A percentile compares a stretch with the other conserved stretches of the same genome.
Evolutionary conservation across 2,113 vertebrate species (phyloP).

Genomic region (Morphnarchus princeps): DNA sequence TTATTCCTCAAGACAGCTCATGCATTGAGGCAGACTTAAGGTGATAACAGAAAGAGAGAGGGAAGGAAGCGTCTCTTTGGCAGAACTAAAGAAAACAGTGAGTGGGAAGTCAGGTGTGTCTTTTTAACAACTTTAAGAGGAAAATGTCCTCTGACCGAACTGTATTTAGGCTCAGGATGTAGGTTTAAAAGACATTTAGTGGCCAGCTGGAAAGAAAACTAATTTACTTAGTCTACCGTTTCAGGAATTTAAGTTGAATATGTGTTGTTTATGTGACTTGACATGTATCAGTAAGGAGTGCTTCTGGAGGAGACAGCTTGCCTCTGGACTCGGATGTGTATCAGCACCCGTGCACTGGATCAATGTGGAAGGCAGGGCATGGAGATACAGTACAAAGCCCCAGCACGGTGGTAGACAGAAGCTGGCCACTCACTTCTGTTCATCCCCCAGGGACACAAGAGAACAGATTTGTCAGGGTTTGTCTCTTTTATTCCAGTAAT

Average conservation of each 20-base stretch:
- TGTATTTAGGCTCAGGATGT: background rate
- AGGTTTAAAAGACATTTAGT: background rate
- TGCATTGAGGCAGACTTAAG: background rate
- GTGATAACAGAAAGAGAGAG: background rate
- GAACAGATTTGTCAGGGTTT: slow-evolving; percentile 41
- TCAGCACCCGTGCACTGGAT: background rate
- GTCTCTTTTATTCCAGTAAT: slow-evolving; percentile 25
- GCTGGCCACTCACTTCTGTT: slow-evolving; percentile 21
- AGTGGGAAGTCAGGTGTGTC: background rate
- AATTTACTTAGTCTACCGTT: background rate
- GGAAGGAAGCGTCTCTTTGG: background rate
- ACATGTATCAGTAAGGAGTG: background rate
- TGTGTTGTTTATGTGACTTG: background rate
- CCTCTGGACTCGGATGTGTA: background rate
- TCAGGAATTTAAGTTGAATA: background rate
- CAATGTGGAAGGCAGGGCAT: background rate
- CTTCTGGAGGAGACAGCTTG: background rate
- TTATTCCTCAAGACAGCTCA: background rate
- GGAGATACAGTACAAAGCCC: background rate
- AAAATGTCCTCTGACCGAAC: background rate
- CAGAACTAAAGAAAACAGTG: background rate
- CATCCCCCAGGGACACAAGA: background rate
- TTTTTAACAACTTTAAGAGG: background rate
- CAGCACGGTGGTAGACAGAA: background rate
- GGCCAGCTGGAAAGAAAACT: background rate